Conservation (phyloP, 2,888 invertebrate genomes). For the Lingula anatina region DNA sequence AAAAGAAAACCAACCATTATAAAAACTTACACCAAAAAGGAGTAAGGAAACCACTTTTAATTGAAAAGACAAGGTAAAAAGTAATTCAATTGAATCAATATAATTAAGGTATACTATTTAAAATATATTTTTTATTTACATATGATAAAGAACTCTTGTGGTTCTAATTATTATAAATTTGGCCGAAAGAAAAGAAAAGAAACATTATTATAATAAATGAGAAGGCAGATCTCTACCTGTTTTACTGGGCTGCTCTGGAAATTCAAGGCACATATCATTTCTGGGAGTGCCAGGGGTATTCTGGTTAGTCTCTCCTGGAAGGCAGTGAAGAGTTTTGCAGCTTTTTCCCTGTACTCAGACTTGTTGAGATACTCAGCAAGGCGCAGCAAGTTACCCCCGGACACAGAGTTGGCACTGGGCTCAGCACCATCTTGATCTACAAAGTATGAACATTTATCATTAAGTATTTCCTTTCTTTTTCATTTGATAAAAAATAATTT, state of each 20-base stretch:
- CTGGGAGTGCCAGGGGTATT: constrained; percentile 68
- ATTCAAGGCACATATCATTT: constrained; percentile 71
- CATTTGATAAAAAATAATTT: constrained; percentile 1
- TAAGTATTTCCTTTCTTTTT: constrained; percentile 12
- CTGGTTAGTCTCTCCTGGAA: constrained; percentile 55
- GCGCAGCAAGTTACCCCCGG: constrained; percentile 67
- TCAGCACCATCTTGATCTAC: constrained; percentile 92
- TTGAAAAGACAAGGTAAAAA: too few species aligned
- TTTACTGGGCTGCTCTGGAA: constrained; percentile 64
- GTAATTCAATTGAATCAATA: too few species aligned
- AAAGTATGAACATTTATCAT: constrained; percentile 21
- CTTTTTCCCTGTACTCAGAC: constrained; percentile 57
- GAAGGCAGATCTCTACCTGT: too few species aligned
- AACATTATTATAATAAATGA: too few species aligned
- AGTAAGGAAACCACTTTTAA: too few species aligned
- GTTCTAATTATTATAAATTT: too few species aligned
- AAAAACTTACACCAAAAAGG: not conserved
- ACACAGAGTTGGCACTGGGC: constrained; percentile 85
- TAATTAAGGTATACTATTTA: too few species aligned
- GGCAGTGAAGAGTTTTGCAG: constrained; percentile 58
- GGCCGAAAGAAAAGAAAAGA: too few species aligned
- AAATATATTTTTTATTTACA: too few species aligned
- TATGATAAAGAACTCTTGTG: too few species aligned
- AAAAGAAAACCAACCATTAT: not conserved
- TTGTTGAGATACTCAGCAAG: constrained; percentile 66